Base-by-base conservation (phyloP, 2,797 vertebrate genomes). In the Falco concolor region DNA sequence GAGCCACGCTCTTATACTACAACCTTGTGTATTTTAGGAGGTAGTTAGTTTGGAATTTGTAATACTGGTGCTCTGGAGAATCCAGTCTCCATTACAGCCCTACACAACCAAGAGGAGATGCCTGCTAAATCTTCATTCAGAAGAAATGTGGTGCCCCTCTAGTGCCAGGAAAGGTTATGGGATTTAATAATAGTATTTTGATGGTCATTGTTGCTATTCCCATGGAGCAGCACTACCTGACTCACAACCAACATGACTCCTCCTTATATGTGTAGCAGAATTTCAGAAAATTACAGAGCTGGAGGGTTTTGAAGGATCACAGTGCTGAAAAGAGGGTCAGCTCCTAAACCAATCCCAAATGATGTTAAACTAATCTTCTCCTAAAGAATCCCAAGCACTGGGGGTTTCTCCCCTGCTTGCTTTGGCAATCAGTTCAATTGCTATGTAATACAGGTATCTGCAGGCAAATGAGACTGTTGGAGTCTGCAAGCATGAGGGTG, bases 381-480 rank as follows among this genome's bases (percentile, higher is more conserved):
- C 45, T 47, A 14, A 88, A 64, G 34, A 40, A 92, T 60, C 30
- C 40, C 27, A 65, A 8, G 12, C 13, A 12, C 8, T 65, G 38
- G 15, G 34, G 10, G 6, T 63, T 82, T 72, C 4, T 67, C 27
- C 14, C 9, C 16, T 57, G n/a, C 20, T 65, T 76, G 36, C 34
- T 76, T 73, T 45, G 38, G 18, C 59, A 76, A 21, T 34, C 42
- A 21, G 15, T 50, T 88, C 14, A 65, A 24, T 49, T 73, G 19
- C 25, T 54, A 1, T 1, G 0, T 25, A 2, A 12, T 28, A 30
- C 2, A 5, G 13, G 16, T 59, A 63, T 38, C 38, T 65, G 21
- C 22, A 36, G 36, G 30, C 19, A 87, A 87, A 72, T 17, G 3
- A 70, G 79, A 21, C 17, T 20, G 18, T 44, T 1, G 0, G 25